Base-by-base conservation (phyloP, 2,113 vertebrate genomes). In the Cavia aperea region DNA sequence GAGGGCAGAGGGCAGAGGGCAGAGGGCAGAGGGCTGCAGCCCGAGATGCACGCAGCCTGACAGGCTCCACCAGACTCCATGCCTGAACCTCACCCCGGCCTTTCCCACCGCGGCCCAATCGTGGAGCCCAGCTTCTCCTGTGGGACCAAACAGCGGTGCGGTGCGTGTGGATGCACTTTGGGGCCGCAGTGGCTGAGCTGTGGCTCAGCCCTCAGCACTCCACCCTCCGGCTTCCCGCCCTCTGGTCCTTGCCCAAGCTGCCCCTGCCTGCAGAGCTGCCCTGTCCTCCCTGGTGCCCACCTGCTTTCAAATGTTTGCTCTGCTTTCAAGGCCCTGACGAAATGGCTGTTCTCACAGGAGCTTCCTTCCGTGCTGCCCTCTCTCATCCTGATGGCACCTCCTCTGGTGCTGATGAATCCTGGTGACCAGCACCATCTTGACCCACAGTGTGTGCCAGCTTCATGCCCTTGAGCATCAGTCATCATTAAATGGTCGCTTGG, bases 361-460 rank as follows among this genome's bases (percentile, higher is more conserved):
- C 33, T 11, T 49, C 85, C 60, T 89, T 66, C 43, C 24, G 2
- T 29, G 81, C 81, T 81, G 24, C 26, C 29, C n/a, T 24, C 4
- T 39, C 26, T n/a, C 43, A 73, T 9, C 62, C 15, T 4, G 4
- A 5, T 3, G 21, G 58, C 24, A 54, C 21, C 65, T 81, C 43
- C 58, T 49, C 13, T 15, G 49, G 33, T 14, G 26, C 49, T 29
- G 6, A 2, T 21, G 54, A 43, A 43, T 33, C 29, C 43, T 31
- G 11, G 49, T 31, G 14, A 2, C 33, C 56, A 49, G 13, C 66
- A 21, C n/a, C 60, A 14, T 14, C 43, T 4, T 46, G 21, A 62
- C 16, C 39, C 33, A 3, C 0, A 39, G 7, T 36, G 7, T 18
- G 26, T 63, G 24, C 56, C 68, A 16, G 0, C 73, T 0, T 60